A percentile compares a stretch with the other conserved stretches of the same genome.
phyloP scores from a whole-genome alignment of 1,140 invertebrate species.

The Agrypnia vestita region DNA sequence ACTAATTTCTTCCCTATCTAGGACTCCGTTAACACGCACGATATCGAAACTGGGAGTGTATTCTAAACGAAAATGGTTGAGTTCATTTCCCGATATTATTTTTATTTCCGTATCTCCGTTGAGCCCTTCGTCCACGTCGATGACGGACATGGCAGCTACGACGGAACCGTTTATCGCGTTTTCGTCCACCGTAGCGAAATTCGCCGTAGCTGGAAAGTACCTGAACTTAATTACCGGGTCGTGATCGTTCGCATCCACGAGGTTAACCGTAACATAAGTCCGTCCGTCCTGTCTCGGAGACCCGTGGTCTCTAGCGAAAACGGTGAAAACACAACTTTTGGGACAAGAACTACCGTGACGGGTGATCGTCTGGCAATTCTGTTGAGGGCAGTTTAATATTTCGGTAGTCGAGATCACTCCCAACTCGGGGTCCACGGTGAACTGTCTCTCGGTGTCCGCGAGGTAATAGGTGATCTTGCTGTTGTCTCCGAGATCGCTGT shows the following conservation, averaged over 20 bases:
- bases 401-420: constrained; percentile 89
- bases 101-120: constrained; percentile 91
- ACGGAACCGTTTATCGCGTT: constrained; percentile 91
- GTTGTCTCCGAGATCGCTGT: constrained; percentile 93
- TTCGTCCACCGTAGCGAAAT: constrained; percentile 93
- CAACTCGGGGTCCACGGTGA: constrained; percentile 90
- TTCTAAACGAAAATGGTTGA: constrained; percentile 90
- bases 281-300: constrained; percentile 91
- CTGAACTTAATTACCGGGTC: constrained; percentile 93
- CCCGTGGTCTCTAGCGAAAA: constrained; percentile 94
- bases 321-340: constrained; percentile 94
- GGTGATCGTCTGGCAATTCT: constrained; percentile 74
- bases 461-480: constrained; percentile 93
- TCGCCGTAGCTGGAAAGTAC: constrained; percentile 88
- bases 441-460: constrained; percentile 87
- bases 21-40: constrained; percentile 90
- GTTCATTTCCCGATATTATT: constrained; percentile 91
- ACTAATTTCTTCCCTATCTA: constrained; percentile 93
- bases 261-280: constrained; percentile 95
- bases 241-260: constrained; percentile 96
- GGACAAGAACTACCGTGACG: constrained; percentile 78
- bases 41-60: constrained; percentile 89
- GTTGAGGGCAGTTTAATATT: constrained; percentile 84
- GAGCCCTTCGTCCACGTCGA: constrained; percentile 90
- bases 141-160: constrained; percentile 94